Evolutionary conservation across 2,888 invertebrate species (phyloP).

Genomic region (Coelinius sp.): DNA sequence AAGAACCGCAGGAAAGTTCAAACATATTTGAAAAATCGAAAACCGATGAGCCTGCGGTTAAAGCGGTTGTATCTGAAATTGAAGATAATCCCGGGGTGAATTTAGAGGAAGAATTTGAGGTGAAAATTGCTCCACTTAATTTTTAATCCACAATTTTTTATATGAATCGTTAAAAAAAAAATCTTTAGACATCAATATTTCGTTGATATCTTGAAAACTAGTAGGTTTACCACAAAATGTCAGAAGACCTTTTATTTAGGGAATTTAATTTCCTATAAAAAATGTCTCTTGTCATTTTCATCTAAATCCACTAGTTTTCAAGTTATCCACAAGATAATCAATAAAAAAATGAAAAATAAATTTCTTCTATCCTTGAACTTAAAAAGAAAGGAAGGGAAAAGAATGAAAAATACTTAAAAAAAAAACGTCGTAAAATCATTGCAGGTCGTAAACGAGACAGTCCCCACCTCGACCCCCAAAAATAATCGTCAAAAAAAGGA

Average conservation of each 20-base stretch:
- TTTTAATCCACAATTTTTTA: neutral
- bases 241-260: too few species aligned
- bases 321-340: neutral
- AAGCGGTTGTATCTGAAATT: neutral
- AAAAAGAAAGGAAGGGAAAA: neutral
- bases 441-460: constrained; percentile 57
- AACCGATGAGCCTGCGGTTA: neutral
- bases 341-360: neutral
- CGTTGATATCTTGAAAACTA: too few species aligned
- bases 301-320: too few species aligned
- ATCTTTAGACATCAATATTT: too few species aligned
- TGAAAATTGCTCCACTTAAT: neutral
- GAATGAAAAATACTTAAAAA: constrained; percentile 53
- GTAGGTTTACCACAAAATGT: too few species aligned
- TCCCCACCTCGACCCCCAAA: too few species aligned
- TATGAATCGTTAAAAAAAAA: neutral
- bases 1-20: neutral
- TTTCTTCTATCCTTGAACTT: too few species aligned
- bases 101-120: constrained; percentile 5
- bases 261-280: too few species aligned
- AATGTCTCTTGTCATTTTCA: too few species aligned
- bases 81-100: neutral
- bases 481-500: constrained; percentile 65
- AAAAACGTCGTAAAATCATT: constrained; percentile 51
- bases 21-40: neutral